Base-by-base conservation (phyloP, 2,888 invertebrate genomes). In the Clistopyga incitator region DNA sequence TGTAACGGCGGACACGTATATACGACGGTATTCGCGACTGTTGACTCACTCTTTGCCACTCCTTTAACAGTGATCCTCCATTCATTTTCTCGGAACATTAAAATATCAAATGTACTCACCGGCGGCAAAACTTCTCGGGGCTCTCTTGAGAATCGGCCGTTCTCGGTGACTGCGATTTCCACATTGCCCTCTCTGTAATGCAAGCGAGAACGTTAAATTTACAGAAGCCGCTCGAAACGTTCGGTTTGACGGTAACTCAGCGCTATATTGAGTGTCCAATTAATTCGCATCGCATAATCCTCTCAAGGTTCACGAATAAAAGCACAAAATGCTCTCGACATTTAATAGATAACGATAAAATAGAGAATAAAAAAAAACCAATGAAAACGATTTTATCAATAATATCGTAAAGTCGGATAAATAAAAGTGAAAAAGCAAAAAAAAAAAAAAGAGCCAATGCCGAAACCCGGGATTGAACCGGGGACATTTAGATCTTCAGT, bases 401-500 rank as follows among this genome's bases (percentile, higher is more conserved):
- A 29, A 45, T 42, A 47, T 50, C 20, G 8, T 29, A 6, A 15
- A 13, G 6, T 42, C 2, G 1, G 25, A 65, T 64, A 18, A 20
- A 72, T n/a, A 54, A 65, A 54, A 68, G 59, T 78, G 23, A 65
- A 52, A 64, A 77, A 85, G 61, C 84, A 68, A 80, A 84, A 87
- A 67, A 81, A 72, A 76, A 88, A 90, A 91, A 93, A 92, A 88
- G 82, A 84, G 77, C 13, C 64, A 47, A 84, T 95, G 95, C 95
- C 95, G 95, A 95, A 95, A 95, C 95, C 95, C 92, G 95, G 95
- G 95, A 95, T 95, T 94, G 95, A 95, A 95, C 95, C 95, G 95
- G 95, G 95, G 95, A 95, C 95, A 95, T 95, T 95, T 95, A 95
- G 95, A 95, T 95, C 95, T 95, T 95, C 95, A 95, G 95, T 94